Base-by-base conservation (phyloP, 30 jellyfish, hydroid and myxozoan species). In the Hydractinia symbiolongicarpus region DNA sequence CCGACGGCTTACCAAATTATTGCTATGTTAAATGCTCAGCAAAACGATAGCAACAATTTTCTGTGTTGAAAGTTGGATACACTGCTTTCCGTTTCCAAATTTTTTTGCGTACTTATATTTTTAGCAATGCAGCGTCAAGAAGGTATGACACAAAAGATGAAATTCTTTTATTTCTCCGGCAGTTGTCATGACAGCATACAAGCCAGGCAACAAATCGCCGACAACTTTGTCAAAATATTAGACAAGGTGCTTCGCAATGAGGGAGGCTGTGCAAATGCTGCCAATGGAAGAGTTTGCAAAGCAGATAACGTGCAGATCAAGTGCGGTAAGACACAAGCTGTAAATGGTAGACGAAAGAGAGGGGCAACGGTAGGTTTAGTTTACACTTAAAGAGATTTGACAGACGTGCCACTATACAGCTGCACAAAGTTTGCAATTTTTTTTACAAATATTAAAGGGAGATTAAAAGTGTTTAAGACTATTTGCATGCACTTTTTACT, bases 191-290 rank as follows among this genome's bases (percentile, higher is more conserved):
- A 84, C 13, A 80, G 88, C 78, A 81, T 71, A 7, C 83, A 79
- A 19, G 98, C 96, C 0, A 88, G 88, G 61, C 84, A 77, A 6
- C 88, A 76, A 66, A 88, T 94, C 69, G 86, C 86, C 15, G 72
- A 61, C 52, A 88, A 88, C 58, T 94, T 94, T 83, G 53, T 83
- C 11, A 52, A 19, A 54, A 68, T 88, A 54, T 73, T 94, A 81
- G 84, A 85, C 72, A 56, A 17, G 14, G 81, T 62, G 44, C 77
- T 94, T 84, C 90, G 76, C 49, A 68, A 80, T 51, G 85, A 84
- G n/a, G 96, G 97, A 11, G 89, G 94, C 54, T 94, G 99, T 67
- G 70, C 90, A 53, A 77, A 87, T 73, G 88, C 96, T 5, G 88
- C 90, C 20, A 84, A 88, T 74, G 83, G 82, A 15, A 71, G 89